Evolutionary conservation across 2,888 invertebrate genomes (phyloP).

Genomic region (Idaea aversata): DNA sequence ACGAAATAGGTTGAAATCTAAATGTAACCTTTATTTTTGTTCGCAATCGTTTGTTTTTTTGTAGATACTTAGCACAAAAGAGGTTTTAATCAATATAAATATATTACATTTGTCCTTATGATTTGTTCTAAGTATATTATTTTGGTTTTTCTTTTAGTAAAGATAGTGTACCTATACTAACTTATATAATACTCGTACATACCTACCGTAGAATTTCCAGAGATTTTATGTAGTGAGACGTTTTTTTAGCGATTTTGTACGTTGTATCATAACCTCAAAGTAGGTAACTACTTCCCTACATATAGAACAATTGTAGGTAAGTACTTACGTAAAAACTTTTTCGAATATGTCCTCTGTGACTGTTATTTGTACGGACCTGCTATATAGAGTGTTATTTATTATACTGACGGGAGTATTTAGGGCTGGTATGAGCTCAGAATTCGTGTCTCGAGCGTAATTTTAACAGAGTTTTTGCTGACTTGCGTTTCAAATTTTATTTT

Average conservation of each 20-base stretch:
- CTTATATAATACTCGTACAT: too few species aligned
- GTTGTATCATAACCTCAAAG: not conserved
- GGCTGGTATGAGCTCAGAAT: conserved; percentile 52
- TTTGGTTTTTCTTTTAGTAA: too few species aligned
- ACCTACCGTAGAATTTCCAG: too few species aligned
- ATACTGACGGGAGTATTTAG: conserved; percentile 55
- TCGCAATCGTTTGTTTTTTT: too few species aligned
- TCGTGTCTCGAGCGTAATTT: conserved; percentile 59
- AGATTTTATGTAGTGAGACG: too few species aligned
- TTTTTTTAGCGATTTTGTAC: not conserved
- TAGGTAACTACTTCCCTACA: not conserved
- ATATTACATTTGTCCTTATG: too few species aligned
- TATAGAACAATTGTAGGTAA: not conserved
- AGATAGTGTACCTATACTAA: too few species aligned
- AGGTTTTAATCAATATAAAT: too few species aligned
- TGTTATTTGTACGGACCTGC: conserved; percentile 6
- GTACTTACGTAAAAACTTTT: not conserved
- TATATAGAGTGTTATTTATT: conserved; percentile 57
- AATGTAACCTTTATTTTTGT: too few species aligned
- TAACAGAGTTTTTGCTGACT: conserved; percentile 44
- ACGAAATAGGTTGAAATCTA: too few species aligned
- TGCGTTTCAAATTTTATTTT: conserved; percentile 20
- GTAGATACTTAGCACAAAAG: too few species aligned
- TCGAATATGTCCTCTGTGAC: not conserved
- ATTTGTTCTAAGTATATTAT: too few species aligned